Evolutionary conservation across 2,888 invertebrate species (phyloP).

Genomic region (Stratiomys singularior): DNA sequence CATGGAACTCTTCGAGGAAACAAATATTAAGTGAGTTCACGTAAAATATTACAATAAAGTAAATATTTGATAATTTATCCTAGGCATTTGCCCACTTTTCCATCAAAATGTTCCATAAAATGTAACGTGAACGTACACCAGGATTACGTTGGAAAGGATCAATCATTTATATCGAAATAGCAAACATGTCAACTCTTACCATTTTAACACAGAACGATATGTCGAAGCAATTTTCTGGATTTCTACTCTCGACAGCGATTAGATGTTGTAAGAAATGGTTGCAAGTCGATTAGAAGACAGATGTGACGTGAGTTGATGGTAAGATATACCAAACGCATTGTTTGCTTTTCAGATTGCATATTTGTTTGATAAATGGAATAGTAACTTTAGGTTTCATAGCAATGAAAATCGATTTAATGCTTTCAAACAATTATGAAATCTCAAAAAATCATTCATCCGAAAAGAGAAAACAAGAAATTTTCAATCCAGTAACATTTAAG

Average conservation of each 20-base stretch:
- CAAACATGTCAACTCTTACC: constrained; percentile 49
- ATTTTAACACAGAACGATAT: constrained; percentile 46
- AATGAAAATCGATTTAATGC: no score
- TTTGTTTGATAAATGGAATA: neutral
- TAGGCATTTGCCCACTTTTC: neutral
- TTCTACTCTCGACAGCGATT: constrained; percentile 1
- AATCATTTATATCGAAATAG: constrained; percentile 50
- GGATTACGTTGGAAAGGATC: constrained; percentile 47
- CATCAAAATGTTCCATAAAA: neutral
- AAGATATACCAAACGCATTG: neutral
- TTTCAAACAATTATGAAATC: no score
- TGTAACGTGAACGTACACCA: neutral
- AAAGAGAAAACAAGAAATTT: no score
- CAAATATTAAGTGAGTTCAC: constrained; percentile 1
- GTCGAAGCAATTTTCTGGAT: constrained; percentile 48
- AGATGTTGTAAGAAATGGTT: constrained; percentile 24
- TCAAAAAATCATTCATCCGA: no score
- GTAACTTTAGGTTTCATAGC: no score
- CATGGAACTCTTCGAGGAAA: neutral
- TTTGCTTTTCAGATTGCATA: neutral
- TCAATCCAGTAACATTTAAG: no score
- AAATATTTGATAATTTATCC: neutral
- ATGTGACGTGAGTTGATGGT: neutral
- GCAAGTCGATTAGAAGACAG: constrained; percentile 1
- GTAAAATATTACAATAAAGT: neutral